Base-by-base conservation (phyloP, 2,888 invertebrate species). In the Mechanitis messenoides region DNA sequence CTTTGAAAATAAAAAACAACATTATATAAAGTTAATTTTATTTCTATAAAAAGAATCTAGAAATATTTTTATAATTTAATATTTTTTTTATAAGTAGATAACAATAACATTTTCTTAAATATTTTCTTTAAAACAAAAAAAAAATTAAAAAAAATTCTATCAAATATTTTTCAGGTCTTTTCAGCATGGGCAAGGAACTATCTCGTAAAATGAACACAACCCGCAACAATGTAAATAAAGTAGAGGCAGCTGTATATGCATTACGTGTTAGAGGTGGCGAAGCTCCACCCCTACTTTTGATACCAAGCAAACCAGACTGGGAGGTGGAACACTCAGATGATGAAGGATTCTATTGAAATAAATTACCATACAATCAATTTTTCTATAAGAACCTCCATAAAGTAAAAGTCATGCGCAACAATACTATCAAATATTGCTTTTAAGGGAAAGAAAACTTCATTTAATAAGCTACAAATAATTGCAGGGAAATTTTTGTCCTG, bases 201-300 rank as follows among this genome's bases (percentile, higher is more conserved):
- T 85, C 91, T 12, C 92, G 94, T 42, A 97, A 97, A 83, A 83
- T 94, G 56, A 86, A 89, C 47, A 93, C 93, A 0, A 91, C 96
- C 56, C 92, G 93, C 50, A 94, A 94, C 71, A 97, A 96, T 77
- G 91, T 97, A 53, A 72, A 91, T 1, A 97, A 97, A 85, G 95
- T 96, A 74, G 97, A 97, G 79, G 92, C 92, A 67, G 95, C 96
- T 0, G 95, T 95, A 76, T 97, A 96, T 74, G 94, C 94, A 9
- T 91, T 96, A 31, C 92, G 93, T 69, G 94, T 96, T 1, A 92
- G 96, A 35, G 95, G 96, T 0, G 94, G 94, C 0, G 97, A 97
- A 81, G 92, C 96, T 42, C 95, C 95, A 0, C 92, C 93, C 63
- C 91, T 75, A 1, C 72, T 85, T 45, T 66, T 83, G 57, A 62